These are phyloP conservation scores for Diploscapter pachys DNA, from an alignment of 1,140 invertebrate genomes.

Conservation along the genomic window DNA sequence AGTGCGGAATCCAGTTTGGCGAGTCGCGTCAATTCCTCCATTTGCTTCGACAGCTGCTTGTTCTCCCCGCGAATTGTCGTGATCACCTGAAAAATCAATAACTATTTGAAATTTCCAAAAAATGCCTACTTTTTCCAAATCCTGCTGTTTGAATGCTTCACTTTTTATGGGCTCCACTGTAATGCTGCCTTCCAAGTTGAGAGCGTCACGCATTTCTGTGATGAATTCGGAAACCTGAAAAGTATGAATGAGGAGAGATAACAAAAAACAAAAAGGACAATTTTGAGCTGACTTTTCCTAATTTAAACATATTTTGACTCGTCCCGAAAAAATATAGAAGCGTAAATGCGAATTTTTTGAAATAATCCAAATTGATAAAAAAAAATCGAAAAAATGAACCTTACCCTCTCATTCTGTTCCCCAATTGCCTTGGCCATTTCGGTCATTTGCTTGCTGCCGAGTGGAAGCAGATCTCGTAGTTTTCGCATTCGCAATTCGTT, in stretches of 20 bases:
- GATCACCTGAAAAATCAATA: conserved; percentile 14
- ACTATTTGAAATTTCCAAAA: too few relatives aligned
- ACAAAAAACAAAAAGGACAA: too few relatives aligned
- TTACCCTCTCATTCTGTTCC: conserved; percentile 27
- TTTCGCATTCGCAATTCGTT: conserved; percentile 35
- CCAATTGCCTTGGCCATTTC: conserved; percentile 28
- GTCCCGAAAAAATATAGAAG: not conserved
- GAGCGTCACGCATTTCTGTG: conserved; percentile 13
- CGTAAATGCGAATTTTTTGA: too few relatives aligned
- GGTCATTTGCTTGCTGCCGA: conserved; percentile 22
- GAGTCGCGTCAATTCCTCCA: conserved; percentile 16
- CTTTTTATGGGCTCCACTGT: conserved; percentile 4
- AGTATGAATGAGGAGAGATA: too few relatives aligned
- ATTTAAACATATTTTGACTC: too few relatives aligned
- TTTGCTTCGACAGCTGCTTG: conserved; percentile 20
- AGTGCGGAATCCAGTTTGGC: conserved; percentile 25
- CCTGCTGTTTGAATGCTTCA: not conserved
- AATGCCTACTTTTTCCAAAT: conserved; percentile 12
- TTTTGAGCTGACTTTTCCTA: too few relatives aligned
- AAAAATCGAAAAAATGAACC: not conserved
- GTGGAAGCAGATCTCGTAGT: conserved; percentile 32
- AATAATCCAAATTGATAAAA: not conserved
- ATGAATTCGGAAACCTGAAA: conserved; percentile 13
- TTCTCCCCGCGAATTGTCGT: conserved; percentile 32
- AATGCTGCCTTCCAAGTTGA: conserved; percentile 1